Base-by-base conservation (phyloP, 1,140 invertebrate species). In the Homalodisca vitripennis region DNA sequence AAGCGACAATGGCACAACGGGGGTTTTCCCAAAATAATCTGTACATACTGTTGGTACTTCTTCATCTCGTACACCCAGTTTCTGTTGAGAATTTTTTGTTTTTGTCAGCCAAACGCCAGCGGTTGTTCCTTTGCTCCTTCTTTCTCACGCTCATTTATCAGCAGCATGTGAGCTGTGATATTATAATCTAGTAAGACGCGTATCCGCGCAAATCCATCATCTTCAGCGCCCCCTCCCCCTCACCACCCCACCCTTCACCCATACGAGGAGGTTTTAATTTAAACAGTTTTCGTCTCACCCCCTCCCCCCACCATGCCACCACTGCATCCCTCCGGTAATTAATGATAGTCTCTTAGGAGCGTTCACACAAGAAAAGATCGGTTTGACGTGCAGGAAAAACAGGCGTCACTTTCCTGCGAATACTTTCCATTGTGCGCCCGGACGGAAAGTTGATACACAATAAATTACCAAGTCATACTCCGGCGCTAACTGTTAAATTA, bases 271-370 rank as follows among this genome's bases (percentile, higher is more conserved):
- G 55, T 3, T 60, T 60, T 60, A 12, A 60, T 12, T 60, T 60
- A 12, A 60, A 60, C 3, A 12, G 3, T 3, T 60, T 60, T 26
- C 34, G 34, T 41, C 34, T 41, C 34, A 3, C 55, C 20, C 55
- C 27, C 55, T 60, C 55, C 20, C 55, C 55, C 27, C 55, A 26
- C 55, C 34, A 6, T 41, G 34, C 17, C 34, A 41, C 34, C 34
- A 17, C 6, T 17, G n/a, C n/a, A n/a, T n/a, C n/a, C n/a, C n/a
- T 2, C 3, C 2, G 48, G 55, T 60, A 60, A 60, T 60, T 60
- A 60, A 60, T 60, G 55, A 26, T 29, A 51, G 48, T 51, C n/a
- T 46, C 41, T 10, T 10, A n/a, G 41, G n/a, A 10, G 41, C 41
- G 41, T 55, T 20, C 34, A 41, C 34, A 41, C 34, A 41, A 41